Conservation (phyloP, 1,140 invertebrate genomes). For the Anastrepha ludens region DNA sequence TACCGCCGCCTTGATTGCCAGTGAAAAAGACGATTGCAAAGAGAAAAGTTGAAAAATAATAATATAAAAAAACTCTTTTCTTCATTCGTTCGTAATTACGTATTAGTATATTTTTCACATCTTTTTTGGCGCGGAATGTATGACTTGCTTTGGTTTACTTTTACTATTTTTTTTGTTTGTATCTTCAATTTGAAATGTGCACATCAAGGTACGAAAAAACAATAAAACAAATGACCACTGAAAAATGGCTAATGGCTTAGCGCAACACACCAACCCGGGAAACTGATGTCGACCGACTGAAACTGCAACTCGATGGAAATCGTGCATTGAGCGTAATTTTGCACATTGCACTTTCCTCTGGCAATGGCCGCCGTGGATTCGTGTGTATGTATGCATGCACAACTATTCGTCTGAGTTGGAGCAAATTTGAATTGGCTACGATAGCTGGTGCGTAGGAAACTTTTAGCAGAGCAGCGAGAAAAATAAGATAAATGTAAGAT, state of each 20-base stretch:
- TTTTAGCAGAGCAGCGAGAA: neutral
- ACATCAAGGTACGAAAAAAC: neutral
- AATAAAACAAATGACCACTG: neutral
- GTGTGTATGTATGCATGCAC: neutral
- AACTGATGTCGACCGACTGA: slow-evolving; percentile 44
- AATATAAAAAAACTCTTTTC: neutral
- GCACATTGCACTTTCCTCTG: slow-evolving; percentile 30
- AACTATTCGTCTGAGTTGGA: neutral
- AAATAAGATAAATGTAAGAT: too few species aligned
- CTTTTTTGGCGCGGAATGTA: neutral
- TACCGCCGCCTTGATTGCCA: slow-evolving; percentile 11
- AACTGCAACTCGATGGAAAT: neutral
- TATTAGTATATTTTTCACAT: slow-evolving; percentile 2
- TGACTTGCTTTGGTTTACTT: neutral
- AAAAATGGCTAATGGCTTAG: slow-evolving; percentile 1
- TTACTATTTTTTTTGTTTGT: neutral
- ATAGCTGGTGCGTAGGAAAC: neutral
- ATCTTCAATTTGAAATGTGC: neutral
- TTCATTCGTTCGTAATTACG: neutral
- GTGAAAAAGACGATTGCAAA: neutral
- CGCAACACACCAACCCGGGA: slow-evolving; percentile 30
- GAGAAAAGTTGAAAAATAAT: neutral
- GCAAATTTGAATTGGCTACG: neutral
- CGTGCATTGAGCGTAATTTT: slow-evolving; percentile 14
- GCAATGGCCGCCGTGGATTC: neutral